Evolutionary conservation across 2,888 invertebrate genomes (phyloP).

Genomic region (Sminthurinus aureus): DNA sequence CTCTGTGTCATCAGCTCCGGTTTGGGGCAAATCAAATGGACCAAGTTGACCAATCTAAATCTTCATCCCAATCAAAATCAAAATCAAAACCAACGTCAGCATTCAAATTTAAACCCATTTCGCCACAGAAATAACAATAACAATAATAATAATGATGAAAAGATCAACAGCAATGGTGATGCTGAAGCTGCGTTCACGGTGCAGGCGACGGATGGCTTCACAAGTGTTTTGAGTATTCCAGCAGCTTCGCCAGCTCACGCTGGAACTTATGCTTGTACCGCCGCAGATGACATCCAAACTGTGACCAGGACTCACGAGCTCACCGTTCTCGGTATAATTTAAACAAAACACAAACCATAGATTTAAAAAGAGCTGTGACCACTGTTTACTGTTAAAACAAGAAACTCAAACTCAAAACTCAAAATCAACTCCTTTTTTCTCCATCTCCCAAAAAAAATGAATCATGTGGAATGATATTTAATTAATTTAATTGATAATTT

Average conservation of each 20-base stretch:
- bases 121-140: background rate
- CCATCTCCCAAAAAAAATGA: conserved; percentile 6
- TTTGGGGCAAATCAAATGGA: conserved; percentile 54
- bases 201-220: conserved; percentile 69
- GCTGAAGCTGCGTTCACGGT: conserved; percentile 52
- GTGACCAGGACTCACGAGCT: conserved; percentile 54
- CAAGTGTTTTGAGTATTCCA: conserved; percentile 56
- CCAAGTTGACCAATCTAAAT: background rate
- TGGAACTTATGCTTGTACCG: conserved; percentile 56
- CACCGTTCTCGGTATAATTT: conserved; percentile 55
- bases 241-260: conserved; percentile 62
- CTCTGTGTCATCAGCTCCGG: conserved; percentile 58
- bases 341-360: background rate
- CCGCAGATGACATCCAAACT: conserved; percentile 49
- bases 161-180: too few species aligned
- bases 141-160: background rate
- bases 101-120: background rate
- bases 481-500: background rate
- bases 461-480: conserved; percentile 17
- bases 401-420: background rate
- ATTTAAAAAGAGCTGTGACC: background rate
- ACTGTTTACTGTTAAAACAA: background rate
- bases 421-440: background rate
- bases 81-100: background rate
- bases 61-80: background rate